A percentile compares a stretch with the other conserved stretches of the same genome.
phyloP scores from a whole-genome alignment of 1,140 invertebrate species.

The Aethina tumida region DNA sequence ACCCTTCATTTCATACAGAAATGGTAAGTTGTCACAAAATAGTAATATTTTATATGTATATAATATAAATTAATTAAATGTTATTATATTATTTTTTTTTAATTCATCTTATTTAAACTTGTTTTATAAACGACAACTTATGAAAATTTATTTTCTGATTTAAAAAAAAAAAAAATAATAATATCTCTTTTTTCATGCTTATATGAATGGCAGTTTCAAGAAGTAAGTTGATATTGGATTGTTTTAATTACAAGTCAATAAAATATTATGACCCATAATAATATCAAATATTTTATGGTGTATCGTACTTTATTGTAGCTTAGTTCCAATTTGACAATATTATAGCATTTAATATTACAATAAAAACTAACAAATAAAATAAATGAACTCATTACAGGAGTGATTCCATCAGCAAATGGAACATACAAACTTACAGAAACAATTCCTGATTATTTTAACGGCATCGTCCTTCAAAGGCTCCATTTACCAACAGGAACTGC shows the following conservation, averaged over 20 bases:
- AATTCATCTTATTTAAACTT: conserved; percentile 3
- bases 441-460: conserved; percentile 73
- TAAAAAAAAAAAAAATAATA: not conserved
- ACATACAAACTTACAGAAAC: conserved; percentile 61
- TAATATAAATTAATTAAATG: too few relatives aligned
- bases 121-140: not conserved
- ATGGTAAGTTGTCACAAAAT: conserved; percentile 50
- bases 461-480: conserved; percentile 65
- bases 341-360: too few relatives aligned
- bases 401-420: conserved; percentile 28
- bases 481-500: conserved; percentile 48
- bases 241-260: too few relatives aligned
- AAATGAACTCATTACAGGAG: conserved; percentile 29
- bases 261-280: too few relatives aligned
- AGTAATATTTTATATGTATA: too few relatives aligned
- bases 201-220: too few relatives aligned
- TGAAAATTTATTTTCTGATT: not conserved
- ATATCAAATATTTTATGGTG: too few relatives aligned
- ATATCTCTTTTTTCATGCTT: not conserved
- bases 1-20: conserved; percentile 53
- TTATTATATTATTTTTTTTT: too few relatives aligned
- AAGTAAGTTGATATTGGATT: too few relatives aligned
- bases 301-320: too few relatives aligned
- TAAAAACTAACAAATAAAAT: too few relatives aligned
- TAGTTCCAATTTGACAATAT: too few relatives aligned